These are phyloP conservation scores for Plagiodera versicolora DNA, from an alignment of 2,888 invertebrate species.

Conservation along the genomic window DNA sequence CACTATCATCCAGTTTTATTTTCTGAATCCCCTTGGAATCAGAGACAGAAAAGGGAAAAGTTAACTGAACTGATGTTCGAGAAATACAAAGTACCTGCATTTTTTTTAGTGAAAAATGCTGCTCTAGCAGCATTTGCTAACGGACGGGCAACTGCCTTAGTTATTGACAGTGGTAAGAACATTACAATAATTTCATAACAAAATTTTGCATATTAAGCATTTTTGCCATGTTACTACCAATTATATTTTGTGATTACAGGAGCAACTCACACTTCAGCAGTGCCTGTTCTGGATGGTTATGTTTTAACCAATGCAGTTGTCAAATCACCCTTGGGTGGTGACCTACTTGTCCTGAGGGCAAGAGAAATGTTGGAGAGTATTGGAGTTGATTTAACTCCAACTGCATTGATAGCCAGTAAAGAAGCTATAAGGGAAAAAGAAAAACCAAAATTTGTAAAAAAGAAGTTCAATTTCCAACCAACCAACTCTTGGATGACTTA, in stretches of 20 bases:
- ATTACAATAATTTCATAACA: background rate
- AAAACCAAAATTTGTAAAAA: constrained; percentile 78
- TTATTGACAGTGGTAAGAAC: constrained; percentile 31
- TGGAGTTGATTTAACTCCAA: constrained; percentile 63
- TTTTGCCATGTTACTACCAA: constrained; percentile 13
- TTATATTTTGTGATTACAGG: constrained; percentile 56
- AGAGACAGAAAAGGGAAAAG: constrained; percentile 88
- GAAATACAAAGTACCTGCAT: constrained; percentile 97
- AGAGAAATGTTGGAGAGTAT: constrained; percentile 58
- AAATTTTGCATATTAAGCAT: constrained; percentile 12
- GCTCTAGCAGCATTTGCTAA: constrained; percentile 97
- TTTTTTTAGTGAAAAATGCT: constrained; percentile 96
- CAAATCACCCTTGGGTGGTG: constrained; percentile 94
- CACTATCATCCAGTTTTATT: constrained; percentile 96
- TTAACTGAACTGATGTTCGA: constrained; percentile 97
- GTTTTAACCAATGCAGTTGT: constrained; percentile 94
- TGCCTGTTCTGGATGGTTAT: constrained; percentile 93
- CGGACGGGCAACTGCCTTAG: constrained; percentile 76
- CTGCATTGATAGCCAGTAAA: constrained; percentile 71
- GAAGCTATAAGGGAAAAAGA: constrained; percentile 91
- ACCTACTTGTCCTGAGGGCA: constrained; percentile 83
- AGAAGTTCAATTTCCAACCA: constrained; percentile 77
- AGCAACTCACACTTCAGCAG: constrained; percentile 96
- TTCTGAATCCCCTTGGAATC: constrained; percentile 98
- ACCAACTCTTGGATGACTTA: constrained; percentile 93